Base-by-base conservation (phyloP, 2,113 vertebrate species). In the Oreochromis niloticus region DNA sequence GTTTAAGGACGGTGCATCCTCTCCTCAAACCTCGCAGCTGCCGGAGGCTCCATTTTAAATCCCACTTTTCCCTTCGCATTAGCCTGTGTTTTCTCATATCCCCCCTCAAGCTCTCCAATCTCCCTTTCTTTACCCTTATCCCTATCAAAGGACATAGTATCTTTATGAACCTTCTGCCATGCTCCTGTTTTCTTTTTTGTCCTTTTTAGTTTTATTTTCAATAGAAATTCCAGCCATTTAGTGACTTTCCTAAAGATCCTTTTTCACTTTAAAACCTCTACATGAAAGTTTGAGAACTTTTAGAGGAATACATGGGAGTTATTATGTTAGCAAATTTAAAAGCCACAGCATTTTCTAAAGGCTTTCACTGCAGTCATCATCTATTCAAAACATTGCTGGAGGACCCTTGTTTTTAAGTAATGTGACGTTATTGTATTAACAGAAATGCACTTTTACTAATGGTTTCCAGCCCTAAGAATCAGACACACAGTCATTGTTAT, bases 51-150 rank as follows among this genome's bases (percentile, higher is more conserved):
- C 5, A 78, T 71, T 85, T 81, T 54, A 89, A 87, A 92, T 88
- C 88, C 83, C 56, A 3, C 63, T 52, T 75, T 90, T 87, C 86
- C 61, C 79, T 79, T 50, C 6, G 39, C 81, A 88, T 92, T 84
- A 91, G 61, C 30, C 85, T 88, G 85, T 55, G 54, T 84, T 94
- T 92, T 61, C 84, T 92, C 90, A 90, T 89, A 89, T 87, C 84
- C 85, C 46, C 39, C 24, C 10, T 84, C 56, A 88, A 88, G 73
- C 80, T 34, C 81, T 80, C 14, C 71, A 75, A 73, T 81, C 85
- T 71, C 61, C 19, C 14, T 22, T 22, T 73, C 82, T 68, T 22
- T 48, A 39, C 9, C 30, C 81, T 91, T 54, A 91, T 90, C 73
- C 68, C 27, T 87, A 7, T 90, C 63, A 83, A 90, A 91, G 32